phyloP scores from a whole-genome alignment of 92 coral and sea anemone genomes.

The Phenganax subtilis region DNA sequence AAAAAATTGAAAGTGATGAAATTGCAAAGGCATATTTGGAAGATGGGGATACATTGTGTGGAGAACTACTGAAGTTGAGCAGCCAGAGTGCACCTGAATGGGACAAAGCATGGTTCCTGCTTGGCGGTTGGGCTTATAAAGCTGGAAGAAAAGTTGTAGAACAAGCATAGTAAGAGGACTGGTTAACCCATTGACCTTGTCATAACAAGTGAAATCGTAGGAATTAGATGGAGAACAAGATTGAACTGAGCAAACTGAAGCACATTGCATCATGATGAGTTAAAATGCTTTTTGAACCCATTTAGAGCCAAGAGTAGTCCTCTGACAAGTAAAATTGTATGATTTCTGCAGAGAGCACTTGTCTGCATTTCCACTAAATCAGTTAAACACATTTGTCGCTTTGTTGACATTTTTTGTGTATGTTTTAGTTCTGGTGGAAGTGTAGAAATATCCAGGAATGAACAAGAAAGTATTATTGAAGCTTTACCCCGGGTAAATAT shows the following conservation, averaged over 20 bases:
- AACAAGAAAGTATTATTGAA: slow-evolving; percentile 66
- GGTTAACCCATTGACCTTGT: neutral
- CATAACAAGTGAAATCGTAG: neutral
- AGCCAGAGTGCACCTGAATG: slow-evolving; percentile 81
- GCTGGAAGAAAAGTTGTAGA: slow-evolving; percentile 97
- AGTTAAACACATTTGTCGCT: neutral
- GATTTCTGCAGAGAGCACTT: no score
- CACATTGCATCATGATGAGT: no score
- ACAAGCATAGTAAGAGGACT: slow-evolving; percentile 73
- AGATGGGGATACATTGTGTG: slow-evolving; percentile 86
- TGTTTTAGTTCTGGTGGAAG: slow-evolving; percentile 75
- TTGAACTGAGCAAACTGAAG: no score
- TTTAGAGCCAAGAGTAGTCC: no score
- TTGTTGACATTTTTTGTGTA: slow-evolving; percentile 1
- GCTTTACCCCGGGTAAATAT: slow-evolving; percentile 73
- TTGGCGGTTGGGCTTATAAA: slow-evolving; percentile 95
- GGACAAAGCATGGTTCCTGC: slow-evolving; percentile 88
- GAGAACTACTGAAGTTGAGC: slow-evolving; percentile 72
- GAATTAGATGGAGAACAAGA: neutral
- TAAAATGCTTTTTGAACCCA: no score
- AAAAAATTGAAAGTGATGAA: slow-evolving; percentile 60
- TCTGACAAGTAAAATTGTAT: no score
- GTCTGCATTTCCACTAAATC: no score
- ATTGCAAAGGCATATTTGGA: slow-evolving; percentile 49
- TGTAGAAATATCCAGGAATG: slow-evolving; percentile 77